Percentiles rank a stretch among this genome's conserved stretches.
These are phyloP conservation scores for Etheostoma perlongum DNA, from an alignment of 2,797 vertebrate genomes.

Conservation along the genomic window DNA sequence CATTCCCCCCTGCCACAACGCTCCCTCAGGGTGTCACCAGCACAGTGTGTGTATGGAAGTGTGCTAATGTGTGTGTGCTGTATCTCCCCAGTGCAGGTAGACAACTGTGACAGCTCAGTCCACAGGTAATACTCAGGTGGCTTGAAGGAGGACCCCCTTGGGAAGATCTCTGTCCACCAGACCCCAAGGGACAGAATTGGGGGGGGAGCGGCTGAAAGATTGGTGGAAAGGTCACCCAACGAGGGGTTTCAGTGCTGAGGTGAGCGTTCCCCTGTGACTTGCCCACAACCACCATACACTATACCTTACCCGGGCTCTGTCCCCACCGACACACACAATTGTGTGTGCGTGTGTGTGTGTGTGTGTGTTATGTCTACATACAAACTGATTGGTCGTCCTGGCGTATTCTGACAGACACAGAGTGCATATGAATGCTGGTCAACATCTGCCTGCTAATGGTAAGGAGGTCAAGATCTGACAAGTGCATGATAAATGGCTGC, in stretches of 20 bases:
- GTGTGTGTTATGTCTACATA: slow-evolving; percentile 17
- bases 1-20: slow-evolving; percentile 37
- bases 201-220: slow-evolving; percentile 28
- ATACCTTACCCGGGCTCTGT: slow-evolving; percentile 6
- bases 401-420: slow-evolving; percentile 28
- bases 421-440: slow-evolving; percentile 32
- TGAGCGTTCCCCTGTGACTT: slow-evolving; percentile 57
- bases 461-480: slow-evolving; percentile 81
- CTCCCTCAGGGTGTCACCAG: slow-evolving; percentile 70
- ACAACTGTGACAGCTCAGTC: slow-evolving; percentile 78
- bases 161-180: slow-evolving; percentile 55
- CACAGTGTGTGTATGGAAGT: slow-evolving; percentile 25
- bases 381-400: slow-evolving; percentile 12
- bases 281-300: slow-evolving; percentile 36
- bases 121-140: slow-evolving; percentile 79
- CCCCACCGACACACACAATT: slow-evolving; percentile 1
- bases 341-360: background rate
- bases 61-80: slow-evolving; percentile 45
- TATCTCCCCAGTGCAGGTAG: slow-evolving; percentile 79
- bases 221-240: slow-evolving; percentile 60
- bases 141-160: slow-evolving; percentile 67
- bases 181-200: slow-evolving; percentile 51
- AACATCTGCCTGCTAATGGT: slow-evolving; percentile 78
- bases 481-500: slow-evolving; percentile 78
- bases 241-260: slow-evolving; percentile 55